Evolutionary conservation across 1,140 invertebrate species (phyloP).

Genomic region (Trigoniulus corallinus): DNA sequence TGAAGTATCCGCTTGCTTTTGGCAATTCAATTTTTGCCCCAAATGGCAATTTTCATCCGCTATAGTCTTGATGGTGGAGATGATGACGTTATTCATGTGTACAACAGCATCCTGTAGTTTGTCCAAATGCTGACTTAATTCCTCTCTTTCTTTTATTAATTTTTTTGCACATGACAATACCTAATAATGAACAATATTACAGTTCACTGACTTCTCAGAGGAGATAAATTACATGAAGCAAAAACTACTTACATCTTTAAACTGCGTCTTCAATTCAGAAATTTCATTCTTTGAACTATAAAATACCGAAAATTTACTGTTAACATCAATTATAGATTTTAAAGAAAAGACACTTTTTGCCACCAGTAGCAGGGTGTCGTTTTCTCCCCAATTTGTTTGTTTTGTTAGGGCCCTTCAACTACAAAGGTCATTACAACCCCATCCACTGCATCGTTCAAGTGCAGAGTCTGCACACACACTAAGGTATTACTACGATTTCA

Average conservation of each 20-base stretch:
- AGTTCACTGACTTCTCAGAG: background rate
- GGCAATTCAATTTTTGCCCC: no score
- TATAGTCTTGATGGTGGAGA: slow-evolving; percentile 15
- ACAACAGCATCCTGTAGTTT: slow-evolving; percentile 16
- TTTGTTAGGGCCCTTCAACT: background rate
- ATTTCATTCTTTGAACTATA: background rate
- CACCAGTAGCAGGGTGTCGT: no score
- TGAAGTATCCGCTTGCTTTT: no score
- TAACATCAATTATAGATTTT: no score
- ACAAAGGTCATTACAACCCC: no score
- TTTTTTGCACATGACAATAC: slow-evolving; percentile 16
- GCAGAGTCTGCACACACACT: no score
- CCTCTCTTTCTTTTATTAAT: slow-evolving; percentile 21
- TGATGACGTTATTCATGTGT: slow-evolving; percentile 16
- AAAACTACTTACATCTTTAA: background rate
- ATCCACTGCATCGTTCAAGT: no score
- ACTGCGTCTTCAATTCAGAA: background rate
- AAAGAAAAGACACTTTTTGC: no score
- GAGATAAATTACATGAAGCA: background rate
- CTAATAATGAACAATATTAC: background rate
- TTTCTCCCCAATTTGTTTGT: no score
- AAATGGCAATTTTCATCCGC: background rate
- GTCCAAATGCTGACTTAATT: slow-evolving; percentile 17
- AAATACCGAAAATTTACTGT: background rate
- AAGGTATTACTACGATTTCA: no score